Evolutionary conservation across 2,113 vertebrate genomes (phyloP).

Genomic region (Catharus bicknelli): DNA sequence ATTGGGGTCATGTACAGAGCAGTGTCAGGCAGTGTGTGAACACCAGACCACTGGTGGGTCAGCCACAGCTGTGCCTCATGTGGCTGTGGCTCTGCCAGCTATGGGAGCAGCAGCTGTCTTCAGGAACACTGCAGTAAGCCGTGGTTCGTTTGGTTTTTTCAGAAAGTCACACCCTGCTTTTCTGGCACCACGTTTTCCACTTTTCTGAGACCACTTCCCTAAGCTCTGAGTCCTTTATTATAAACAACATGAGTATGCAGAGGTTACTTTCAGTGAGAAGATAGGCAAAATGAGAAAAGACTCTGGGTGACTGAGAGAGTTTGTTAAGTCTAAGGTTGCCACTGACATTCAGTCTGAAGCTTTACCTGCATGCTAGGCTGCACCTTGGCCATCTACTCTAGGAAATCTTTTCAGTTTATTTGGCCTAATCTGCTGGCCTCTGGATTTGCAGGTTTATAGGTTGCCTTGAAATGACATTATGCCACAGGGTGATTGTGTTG

Average conservation of each 20-base stretch:
- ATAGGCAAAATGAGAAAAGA: background rate
- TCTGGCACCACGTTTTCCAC: background rate
- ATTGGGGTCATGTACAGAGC: background rate
- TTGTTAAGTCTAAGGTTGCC: background rate
- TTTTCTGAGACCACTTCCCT: background rate
- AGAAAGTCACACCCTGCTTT: background rate
- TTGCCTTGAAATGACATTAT: background rate
- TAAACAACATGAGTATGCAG: background rate
- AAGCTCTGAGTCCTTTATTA: background rate
- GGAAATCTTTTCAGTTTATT: background rate
- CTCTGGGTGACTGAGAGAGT: background rate
- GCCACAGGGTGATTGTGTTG: background rate
- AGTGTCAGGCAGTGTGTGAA: background rate
- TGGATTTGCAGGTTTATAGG: background rate
- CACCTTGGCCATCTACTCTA: background rate
- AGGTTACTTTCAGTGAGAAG: background rate
- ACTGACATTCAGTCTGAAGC: background rate
- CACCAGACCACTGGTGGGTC: accelerated
- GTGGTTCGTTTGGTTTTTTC: background rate
- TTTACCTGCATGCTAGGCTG: background rate
- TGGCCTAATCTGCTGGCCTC: background rate
- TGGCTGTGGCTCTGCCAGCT: background rate
- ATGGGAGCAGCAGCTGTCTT: background rate
- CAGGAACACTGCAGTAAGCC: background rate
- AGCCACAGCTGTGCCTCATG: accelerated